A percentile compares a stretch with the other conserved stretches of the same genome.
phyloP scores from a whole-genome alignment of 2,888 invertebrate species.

The Mylabris sibirica region DNA sequence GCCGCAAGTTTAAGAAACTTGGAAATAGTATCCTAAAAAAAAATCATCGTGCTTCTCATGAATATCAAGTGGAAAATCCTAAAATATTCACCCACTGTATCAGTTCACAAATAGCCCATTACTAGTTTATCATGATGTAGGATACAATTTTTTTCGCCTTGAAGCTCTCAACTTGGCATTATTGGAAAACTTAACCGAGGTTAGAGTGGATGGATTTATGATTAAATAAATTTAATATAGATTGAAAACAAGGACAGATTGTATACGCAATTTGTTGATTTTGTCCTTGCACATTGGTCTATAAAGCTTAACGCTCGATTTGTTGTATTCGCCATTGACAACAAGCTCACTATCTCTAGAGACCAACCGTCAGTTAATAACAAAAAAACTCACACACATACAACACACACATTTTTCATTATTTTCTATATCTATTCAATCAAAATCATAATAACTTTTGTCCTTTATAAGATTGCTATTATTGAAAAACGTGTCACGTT shows the following conservation, averaged over 20 bases:
- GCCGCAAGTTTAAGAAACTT: too few species aligned
- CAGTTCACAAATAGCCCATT: not conserved
- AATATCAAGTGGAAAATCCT: not conserved
- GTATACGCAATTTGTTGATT: conserved; percentile 1
- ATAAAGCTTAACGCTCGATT: conserved; percentile 50
- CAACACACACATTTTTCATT: not conserved
- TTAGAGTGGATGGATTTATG: conserved; percentile 6
- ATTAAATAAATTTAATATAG: conserved; percentile 15
- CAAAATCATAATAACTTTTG: too few species aligned
- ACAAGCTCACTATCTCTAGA: conserved; percentile 48
- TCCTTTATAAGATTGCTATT: too few species aligned
- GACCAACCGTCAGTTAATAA: conserved; percentile 33
- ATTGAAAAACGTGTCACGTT: too few species aligned
- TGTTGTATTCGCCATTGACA: conserved; percentile 46
- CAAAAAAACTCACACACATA: conserved; percentile 15
- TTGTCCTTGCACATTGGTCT: conserved; percentile 37
- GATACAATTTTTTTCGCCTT: not conserved
- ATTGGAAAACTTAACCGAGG: not conserved
- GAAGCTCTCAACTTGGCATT: not conserved
- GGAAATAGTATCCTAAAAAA: too few species aligned
- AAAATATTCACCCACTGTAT: not conserved
- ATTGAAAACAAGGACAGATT: not conserved
- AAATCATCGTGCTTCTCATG: not conserved
- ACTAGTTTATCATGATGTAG: not conserved
- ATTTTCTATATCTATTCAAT: too few species aligned